Conservation (phyloP, 1,140 invertebrate genomes). For the Drosophila repletoides region DNA sequence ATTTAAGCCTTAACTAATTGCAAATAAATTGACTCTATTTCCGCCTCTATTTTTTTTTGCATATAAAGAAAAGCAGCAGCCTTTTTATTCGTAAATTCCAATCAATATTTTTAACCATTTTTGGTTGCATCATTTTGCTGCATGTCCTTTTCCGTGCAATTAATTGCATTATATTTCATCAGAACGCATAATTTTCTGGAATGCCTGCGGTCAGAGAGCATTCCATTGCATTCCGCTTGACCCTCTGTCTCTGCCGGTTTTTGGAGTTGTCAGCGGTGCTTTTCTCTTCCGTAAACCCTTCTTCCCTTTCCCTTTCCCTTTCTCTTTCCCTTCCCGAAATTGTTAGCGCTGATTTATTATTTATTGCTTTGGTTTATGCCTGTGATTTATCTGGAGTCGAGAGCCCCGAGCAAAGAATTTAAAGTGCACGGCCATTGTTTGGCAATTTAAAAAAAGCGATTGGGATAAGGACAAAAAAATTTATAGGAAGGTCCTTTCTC, state of each 20-base stretch:
- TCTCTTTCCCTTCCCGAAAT: constrained; percentile 26
- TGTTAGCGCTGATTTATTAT: constrained; percentile 74
- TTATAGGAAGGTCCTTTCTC: background rate
- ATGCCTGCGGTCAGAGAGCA: constrained; percentile 28
- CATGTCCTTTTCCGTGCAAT: constrained; percentile 60
- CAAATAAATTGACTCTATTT: background rate
- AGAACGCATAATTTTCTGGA: constrained; percentile 55
- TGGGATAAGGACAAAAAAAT: constrained; percentile 1
- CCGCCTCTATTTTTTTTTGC: too few relatives aligned
- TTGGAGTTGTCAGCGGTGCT: constrained; percentile 47
- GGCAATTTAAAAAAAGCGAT: constrained; percentile 24
- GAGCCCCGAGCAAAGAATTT: constrained; percentile 7
- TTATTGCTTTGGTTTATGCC: constrained; percentile 67
- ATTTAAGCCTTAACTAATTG: background rate
- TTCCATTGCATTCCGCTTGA: constrained; percentile 6
- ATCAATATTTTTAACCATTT: too few relatives aligned
- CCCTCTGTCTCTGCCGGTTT: background rate
- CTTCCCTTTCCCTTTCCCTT: background rate
- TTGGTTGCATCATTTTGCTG: constrained; percentile 19
- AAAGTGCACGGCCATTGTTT: constrained; percentile 37
- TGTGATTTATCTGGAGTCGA: constrained; percentile 65
- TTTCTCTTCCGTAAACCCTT: constrained; percentile 2
- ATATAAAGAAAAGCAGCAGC: too few relatives aligned
- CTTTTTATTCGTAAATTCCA: too few relatives aligned
- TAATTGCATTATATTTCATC: constrained; percentile 71